A percentile compares a stretch with the other conserved stretches of the same genome.
Conservation (phyloP, 1,140 invertebrate genomes). For the Harpegnathos saltator region DNA sequence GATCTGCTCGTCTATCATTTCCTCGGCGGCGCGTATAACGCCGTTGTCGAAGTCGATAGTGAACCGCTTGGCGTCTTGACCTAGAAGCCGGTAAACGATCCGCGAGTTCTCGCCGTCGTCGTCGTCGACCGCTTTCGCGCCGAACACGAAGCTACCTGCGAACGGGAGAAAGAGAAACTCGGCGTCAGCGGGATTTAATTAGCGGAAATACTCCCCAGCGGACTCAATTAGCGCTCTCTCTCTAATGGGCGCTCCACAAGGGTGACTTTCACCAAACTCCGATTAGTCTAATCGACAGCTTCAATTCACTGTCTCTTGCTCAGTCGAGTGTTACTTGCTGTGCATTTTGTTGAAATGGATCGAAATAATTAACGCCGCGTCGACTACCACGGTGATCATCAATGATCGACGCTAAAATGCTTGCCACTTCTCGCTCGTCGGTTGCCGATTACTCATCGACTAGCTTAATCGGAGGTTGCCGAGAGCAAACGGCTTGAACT, state of each 20-base stretch:
- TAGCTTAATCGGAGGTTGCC: background rate
- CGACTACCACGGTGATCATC: too few relatives aligned
- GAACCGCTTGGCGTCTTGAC: slow-evolving; percentile 92
- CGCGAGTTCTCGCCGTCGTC: slow-evolving; percentile 93
- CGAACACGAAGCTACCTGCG: slow-evolving; percentile 93
- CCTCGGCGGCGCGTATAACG: slow-evolving; percentile 91
- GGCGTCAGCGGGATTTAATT: slow-evolving; percentile 29
- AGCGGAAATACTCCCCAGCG: background rate
- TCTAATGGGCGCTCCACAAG: background rate
- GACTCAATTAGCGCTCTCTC: slow-evolving; percentile 35
- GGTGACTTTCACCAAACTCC: too few relatives aligned
- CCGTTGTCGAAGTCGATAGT: slow-evolving; percentile 92
- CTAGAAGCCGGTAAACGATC: slow-evolving; percentile 92
- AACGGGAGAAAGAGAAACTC: background rate
- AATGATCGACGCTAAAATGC: too few relatives aligned
- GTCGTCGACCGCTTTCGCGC: slow-evolving; percentile 92
- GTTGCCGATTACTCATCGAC: too few relatives aligned
- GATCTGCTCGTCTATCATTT: slow-evolving; percentile 86
- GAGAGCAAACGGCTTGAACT: background rate
- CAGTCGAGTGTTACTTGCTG: background rate
- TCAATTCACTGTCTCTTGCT: too few relatives aligned
- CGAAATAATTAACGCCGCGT: too few relatives aligned
- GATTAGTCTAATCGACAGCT: too few relatives aligned
- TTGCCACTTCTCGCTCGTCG: too few relatives aligned
- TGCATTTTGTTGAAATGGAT: too few relatives aligned